These are phyloP conservation scores for Zingel zingel DNA, from an alignment of 2,113 vertebrate genomes.

Conservation along the genomic window DNA sequence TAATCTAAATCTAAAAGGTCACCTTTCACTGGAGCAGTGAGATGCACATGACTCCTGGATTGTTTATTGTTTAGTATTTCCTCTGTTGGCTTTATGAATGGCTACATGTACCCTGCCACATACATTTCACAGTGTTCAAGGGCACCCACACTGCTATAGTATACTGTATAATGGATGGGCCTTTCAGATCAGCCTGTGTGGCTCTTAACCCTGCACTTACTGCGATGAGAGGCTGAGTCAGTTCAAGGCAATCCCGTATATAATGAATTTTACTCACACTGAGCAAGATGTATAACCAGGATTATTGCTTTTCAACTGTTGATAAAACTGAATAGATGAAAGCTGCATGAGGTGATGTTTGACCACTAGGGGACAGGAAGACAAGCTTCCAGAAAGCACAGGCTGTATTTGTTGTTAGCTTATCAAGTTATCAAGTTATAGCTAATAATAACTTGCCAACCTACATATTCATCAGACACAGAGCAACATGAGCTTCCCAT, in stretches of 20 bases:
- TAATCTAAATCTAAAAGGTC: constrained; percentile 20
- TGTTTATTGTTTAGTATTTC: constrained; percentile 12
- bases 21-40: constrained; percentile 8
- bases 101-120: background rate
- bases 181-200: constrained; percentile 34
- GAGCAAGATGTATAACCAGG: constrained; percentile 54
- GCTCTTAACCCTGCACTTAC: constrained; percentile 55
- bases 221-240: constrained; percentile 45
- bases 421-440: background rate
- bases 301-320: constrained; percentile 41
- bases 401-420: background rate
- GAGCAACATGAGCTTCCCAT: background rate
- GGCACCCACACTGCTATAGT: background rate
- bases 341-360: background rate
- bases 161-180: constrained; percentile 28
- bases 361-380: background rate
- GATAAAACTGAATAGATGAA: constrained; percentile 20
- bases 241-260: constrained; percentile 64
- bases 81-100: constrained; percentile 9
- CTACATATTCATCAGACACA: constrained; percentile 7
- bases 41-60: background rate
- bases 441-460: background rate
- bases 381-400: background rate
- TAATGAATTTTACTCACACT: constrained; percentile 64
- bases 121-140: constrained; percentile 32